Base-by-base conservation (phyloP, 2,113 vertebrate genomes). In the Carettochelys insculpta region DNA sequence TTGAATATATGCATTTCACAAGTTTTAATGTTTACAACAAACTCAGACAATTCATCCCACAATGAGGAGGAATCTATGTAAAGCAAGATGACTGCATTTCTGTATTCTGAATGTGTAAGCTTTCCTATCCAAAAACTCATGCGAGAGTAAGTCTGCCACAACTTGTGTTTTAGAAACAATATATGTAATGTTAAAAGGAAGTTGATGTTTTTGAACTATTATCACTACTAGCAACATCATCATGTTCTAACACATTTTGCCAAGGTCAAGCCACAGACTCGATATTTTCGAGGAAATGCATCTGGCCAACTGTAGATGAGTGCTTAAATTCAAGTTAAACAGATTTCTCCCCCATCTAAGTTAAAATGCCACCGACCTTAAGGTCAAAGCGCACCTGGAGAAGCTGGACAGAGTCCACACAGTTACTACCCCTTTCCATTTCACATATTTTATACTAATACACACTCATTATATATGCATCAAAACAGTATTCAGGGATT, bases 311-410 rank as follows among this genome's bases (percentile, higher is more conserved):
- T 38, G 87, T 50, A 91, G 89, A 85, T 0, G 4, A 8, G 77
- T 91, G 41, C 45, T 79, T 43, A 38, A 47, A 43, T 48, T 31
- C 24, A 85, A 87, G 77, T 75, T 68, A 92, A 91, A 71, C 51
- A 65, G 14, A 85, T 91, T 91, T 89, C 45, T 85, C 31, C 68
- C 8, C 20, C 34, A 5, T 76, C 92, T 45, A 82, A 8, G 17
- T 53, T 56, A 89, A 83, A 95, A 89, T 31, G 47, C 16, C 22
- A 84, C 34, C 29, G 9, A 52, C 80, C 82, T 82, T 22, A 88
- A 87, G 54, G 79, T 86, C 71, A 95, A 85, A 90, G 84, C 8
- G 41, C 61, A 95, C 53, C 86, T 88, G 80, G 85, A 45, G 80
- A 92, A 53, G 41, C 58, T 86, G 48, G 45, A 89, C 38, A 86